Evolutionary conservation across 2,797 vertebrate species (phyloP).

Genomic region (Chaetodon trifasciatus): DNA sequence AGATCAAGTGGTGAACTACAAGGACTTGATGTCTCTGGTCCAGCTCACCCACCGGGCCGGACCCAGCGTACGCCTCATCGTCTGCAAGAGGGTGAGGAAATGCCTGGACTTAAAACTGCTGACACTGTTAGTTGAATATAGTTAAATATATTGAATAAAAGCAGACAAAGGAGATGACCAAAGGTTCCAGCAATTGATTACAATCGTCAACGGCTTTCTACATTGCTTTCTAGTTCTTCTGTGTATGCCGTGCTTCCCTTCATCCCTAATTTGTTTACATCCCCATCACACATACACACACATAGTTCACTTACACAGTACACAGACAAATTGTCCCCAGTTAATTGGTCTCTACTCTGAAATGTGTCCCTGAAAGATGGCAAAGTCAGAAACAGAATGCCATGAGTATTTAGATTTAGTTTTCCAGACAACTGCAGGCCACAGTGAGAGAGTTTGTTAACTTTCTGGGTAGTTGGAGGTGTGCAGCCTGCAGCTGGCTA

Average conservation of each 20-base stretch:
- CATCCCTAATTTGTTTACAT: background rate
- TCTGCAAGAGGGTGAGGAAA: slow-evolving; percentile 93
- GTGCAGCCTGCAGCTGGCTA: no score
- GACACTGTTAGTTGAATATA: background rate
- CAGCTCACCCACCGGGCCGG: slow-evolving; percentile 92
- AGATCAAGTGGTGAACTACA: slow-evolving; percentile 95
- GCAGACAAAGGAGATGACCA: slow-evolving; percentile 16
- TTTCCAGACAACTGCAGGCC: background rate
- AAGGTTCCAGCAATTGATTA: slow-evolving; percentile 9
- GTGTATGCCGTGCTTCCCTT: background rate
- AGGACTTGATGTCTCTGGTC: slow-evolving; percentile 94
- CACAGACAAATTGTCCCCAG: no score
- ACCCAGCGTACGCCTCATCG: slow-evolving; percentile 89
- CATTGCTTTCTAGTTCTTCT: background rate
- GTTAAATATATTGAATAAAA: background rate
- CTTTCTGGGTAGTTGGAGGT: no score
- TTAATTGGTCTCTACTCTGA: no score
- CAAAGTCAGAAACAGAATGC: no score
- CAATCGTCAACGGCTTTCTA: background rate
- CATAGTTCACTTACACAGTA: no score
- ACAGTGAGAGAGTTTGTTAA: no score
- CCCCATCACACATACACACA: background rate
- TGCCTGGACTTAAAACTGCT: slow-evolving; percentile 13
- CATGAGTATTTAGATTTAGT: no score
- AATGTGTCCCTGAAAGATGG: no score